Base-by-base conservation (phyloP, 2,113 vertebrate genomes). In the Sinocyclocheilus rhinocerous region DNA sequence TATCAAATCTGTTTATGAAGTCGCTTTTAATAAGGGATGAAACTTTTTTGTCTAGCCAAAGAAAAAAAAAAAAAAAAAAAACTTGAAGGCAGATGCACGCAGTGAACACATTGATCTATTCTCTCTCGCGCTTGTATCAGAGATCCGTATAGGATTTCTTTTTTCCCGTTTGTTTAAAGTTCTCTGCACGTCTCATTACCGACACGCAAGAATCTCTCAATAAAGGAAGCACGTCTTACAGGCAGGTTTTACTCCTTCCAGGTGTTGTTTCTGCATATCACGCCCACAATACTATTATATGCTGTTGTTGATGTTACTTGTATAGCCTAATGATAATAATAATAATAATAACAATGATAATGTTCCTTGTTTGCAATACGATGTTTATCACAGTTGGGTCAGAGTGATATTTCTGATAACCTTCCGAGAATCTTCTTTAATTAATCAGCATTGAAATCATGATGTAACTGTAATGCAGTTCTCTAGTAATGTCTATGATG, bases 151-250 rank as follows among this genome's bases (percentile, higher is more conserved):
- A 69, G 81, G 69, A 84, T 36, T 73, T 84, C 42, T 45, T 79
- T 59, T 84, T 57, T 76, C 61, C 72, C 33, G 61, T 75, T 69
- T 67, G 75, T 85, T 59, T 84, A 65, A 87, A 87, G 36, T 76
- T 63, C n/a, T 16, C 69, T 1, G 61, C 57, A 83, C 20, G 45
- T 85, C 83, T 86, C 72, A 85, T 85, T 86, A 57, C 39, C 72
- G 36, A 15, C 48, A 52, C 0, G 50, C 36, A 18, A 52, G 63
- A 73, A 50, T 76, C 45, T 78, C 42, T 78, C 84, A 76, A 85
- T 83, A 86, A 67, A 24, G 80, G 84, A 86, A 85, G 83, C 57
- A 42, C 15, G 48, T 55, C 5, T n/a, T 36, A 18, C 8, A 55
- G 4, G 26, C 48, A 22, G 48, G 26, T 18, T 55, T 77, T 22